These are phyloP conservation scores for Asobara japonica DNA, from an alignment of 1,140 invertebrate species.

Conservation along the genomic window DNA sequence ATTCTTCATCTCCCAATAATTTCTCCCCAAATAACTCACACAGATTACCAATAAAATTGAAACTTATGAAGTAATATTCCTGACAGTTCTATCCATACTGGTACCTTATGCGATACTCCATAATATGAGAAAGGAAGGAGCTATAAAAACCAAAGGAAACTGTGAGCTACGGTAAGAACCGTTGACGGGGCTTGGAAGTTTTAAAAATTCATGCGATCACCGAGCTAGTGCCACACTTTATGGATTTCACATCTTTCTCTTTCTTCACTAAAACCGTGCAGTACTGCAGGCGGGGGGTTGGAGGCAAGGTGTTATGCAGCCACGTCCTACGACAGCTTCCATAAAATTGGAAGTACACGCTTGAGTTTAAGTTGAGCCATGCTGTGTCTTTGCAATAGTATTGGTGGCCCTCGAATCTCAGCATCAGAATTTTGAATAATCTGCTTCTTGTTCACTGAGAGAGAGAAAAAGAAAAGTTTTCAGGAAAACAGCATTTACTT, in stretches of 20 bases:
- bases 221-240: constrained; percentile 8
- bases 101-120: background rate
- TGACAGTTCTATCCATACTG: background rate
- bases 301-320: background rate
- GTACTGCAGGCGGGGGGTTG: background rate
- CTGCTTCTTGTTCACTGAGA: background rate
- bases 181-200: constrained; percentile 5
- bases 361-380: background rate
- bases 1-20: background rate
- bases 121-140: background rate
- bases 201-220: constrained; percentile 5
- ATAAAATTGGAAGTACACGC: constrained; percentile 10
- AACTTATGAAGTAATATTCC: background rate
- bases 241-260: constrained; percentile 18
- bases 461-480: no score
- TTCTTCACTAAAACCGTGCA: background rate
- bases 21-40: background rate
- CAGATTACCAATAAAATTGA: constrained; percentile 7
- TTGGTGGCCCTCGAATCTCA: background rate
- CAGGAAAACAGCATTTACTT: no score
- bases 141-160: constrained; percentile 5
- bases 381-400: background rate
- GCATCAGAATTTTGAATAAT: background rate
- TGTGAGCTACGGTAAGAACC: background rate
- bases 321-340: background rate